These are phyloP conservation scores for Planococcus citri DNA, from an alignment of 1,140 invertebrate species.

Conservation along the genomic window DNA sequence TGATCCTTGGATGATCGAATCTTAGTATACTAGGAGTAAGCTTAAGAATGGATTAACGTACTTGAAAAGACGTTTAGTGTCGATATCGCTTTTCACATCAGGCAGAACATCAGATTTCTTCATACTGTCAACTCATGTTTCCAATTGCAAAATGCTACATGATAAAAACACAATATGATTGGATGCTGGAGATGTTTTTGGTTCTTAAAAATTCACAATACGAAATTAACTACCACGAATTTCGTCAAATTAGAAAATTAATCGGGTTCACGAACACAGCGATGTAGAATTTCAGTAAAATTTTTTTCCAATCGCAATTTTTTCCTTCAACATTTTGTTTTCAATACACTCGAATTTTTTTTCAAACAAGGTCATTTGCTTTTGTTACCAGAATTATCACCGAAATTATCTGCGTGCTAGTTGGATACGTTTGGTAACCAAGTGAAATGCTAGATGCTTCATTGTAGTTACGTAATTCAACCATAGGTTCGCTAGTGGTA, in stretches of 20 bases:
- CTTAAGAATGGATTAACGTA: constrained; percentile 28
- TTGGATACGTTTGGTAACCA: no score
- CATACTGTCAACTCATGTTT: constrained; percentile 33
- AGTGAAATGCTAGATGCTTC: no score
- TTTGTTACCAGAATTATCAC: background rate
- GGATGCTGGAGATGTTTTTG: background rate
- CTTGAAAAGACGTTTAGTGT: constrained; percentile 36
- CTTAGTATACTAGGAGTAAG: background rate
- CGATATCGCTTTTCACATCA: constrained; percentile 34
- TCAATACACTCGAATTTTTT: background rate
- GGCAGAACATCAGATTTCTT: constrained; percentile 34
- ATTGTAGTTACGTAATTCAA: no score
- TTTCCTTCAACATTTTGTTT: background rate
- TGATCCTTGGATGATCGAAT: constrained; percentile 15
- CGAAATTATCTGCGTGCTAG: background rate
- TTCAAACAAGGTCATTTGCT: constrained; percentile 1
- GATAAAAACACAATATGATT: constrained; percentile 3
- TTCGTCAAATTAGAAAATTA: no score
- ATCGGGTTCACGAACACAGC: no score
- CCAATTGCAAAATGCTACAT: background rate
- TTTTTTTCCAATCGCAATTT: background rate
- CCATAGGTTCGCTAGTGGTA: no score
- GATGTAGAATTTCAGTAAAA: background rate
- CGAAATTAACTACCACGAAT: background rate
- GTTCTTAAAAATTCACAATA: background rate